Percentiles rank a stretch among this genome's conserved stretches.
phyloP scores from a whole-genome alignment of 2,113 vertebrate genomes.

The Rattus rattus region DNA sequence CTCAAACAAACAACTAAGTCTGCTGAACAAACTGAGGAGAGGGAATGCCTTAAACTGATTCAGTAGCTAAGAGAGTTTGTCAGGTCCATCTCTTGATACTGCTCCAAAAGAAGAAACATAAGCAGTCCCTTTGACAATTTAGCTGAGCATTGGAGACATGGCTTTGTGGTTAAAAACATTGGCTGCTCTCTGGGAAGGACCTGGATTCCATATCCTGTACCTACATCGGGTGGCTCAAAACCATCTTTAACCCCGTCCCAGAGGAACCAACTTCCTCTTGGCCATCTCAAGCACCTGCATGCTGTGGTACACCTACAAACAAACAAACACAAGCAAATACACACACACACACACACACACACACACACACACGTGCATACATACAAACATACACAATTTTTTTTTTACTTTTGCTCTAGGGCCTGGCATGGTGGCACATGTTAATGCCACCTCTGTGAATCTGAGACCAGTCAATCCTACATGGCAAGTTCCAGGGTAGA shows the following conservation, averaged over 20 bases:
- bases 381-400: neutral
- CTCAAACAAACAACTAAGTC: too few species aligned
- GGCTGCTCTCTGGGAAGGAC: neutral
- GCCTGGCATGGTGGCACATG: too few species aligned
- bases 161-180: neutral
- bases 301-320: neutral
- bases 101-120: neutral
- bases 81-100: neutral
- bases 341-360: too few species aligned
- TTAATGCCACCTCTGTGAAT: too few species aligned
- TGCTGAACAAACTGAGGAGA: too few species aligned
- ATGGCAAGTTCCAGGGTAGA: too few species aligned
- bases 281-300: neutral
- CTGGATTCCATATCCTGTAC: neutral
- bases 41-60: too few species aligned
- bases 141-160: neutral
- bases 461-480: too few species aligned
- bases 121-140: neutral
- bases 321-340: neutral
- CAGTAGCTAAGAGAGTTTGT: neutral
- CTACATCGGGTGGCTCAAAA: neutral
- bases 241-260: too few species aligned
- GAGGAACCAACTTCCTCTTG: too few species aligned
- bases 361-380: neutral
- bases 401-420: neutral